phyloP scores from a whole-genome alignment of 2,113 vertebrate species.

The Corythornis cristatus region DNA sequence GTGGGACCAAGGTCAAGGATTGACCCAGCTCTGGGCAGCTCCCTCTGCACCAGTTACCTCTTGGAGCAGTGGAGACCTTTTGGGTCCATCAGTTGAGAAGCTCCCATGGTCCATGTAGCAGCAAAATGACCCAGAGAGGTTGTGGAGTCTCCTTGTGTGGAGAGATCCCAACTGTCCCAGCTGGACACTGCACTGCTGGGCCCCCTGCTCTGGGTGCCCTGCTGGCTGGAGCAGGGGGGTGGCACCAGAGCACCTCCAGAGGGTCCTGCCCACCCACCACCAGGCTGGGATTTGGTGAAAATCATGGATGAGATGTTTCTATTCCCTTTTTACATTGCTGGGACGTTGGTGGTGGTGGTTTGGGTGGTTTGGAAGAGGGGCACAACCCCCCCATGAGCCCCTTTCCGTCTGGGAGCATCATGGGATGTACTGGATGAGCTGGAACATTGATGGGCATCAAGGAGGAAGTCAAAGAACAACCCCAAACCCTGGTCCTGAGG shows the following conservation, averaged over 20 bases:
- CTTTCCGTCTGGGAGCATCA: not conserved
- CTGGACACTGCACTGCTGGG: not conserved
- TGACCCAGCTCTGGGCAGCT: not conserved
- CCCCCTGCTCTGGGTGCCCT: not conserved
- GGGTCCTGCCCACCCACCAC: not conserved
- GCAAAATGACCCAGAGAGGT: not conserved
- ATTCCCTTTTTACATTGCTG: not conserved
- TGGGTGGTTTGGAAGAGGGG: not conserved
- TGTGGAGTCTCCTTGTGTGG: not conserved
- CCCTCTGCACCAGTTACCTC: not conserved
- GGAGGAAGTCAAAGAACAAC: not conserved
- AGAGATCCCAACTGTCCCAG: not conserved
- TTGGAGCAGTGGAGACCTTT: not conserved
- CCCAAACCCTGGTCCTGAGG: not conserved
- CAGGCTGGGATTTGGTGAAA: not conserved
- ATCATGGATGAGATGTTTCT: not conserved
- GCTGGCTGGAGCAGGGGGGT: not conserved
- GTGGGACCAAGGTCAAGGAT: too few relatives aligned
- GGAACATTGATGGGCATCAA: not conserved
- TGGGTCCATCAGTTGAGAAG: not conserved
- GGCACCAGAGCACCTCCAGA: not conserved
- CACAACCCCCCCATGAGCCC: fast-evolving
- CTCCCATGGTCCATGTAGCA: fast-evolving
- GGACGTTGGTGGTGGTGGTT: not conserved
- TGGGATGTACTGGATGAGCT: not conserved